Evolutionary conservation across 2,888 invertebrate genomes (phyloP), one percentile per base, ranked within the genome.

Genomic region (Cerastis leucographa): DNA sequence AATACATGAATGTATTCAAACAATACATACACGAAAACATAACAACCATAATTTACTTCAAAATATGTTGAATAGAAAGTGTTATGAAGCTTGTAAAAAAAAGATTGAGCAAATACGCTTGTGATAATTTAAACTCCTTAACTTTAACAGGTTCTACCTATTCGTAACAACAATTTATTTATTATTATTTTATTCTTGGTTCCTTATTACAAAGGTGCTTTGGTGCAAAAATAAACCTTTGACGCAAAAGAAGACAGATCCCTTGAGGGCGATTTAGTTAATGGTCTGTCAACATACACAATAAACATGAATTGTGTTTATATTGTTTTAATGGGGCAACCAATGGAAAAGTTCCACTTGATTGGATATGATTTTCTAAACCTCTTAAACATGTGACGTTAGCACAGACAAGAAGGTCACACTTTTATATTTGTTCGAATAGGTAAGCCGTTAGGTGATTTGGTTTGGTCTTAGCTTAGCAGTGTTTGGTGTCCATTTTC

Each of bases 231-330:
- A 61, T 61, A 61, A 80, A 71, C 65, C 70, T 71, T 80, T 64
- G 59, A 65, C 78, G 76, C 69, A 78, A 81, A 87, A 84, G 76
- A 86, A 83, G 71, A 74, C 78, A 74, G 61, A 69, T 89, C 89
- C 88, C 90, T 72, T 25, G 87, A 71, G 89, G 66, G 61, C 72
- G 78, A 84, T 89, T 87, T 83, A 66, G 75, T 73, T 84, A 85
- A 89, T 87, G 83, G 86, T 85, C 83, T 88, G 78, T 76, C 81
- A 79, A 86, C 67, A 77, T 35, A 71, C 25, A 25, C 14, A 71
- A n/a, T 61, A 65, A 78, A 78, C 51, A 59, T 77, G 46, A 29
- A 35, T 75, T 35, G 42, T 74, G 64, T 64, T 22, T 44, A 35
- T 46, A 14, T 64, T 66, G n/a, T 62, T 67, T 44, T 71, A 71